phyloP scores from a whole-genome alignment of 2,113 vertebrate species.

The Actinemys pallida region DNA sequence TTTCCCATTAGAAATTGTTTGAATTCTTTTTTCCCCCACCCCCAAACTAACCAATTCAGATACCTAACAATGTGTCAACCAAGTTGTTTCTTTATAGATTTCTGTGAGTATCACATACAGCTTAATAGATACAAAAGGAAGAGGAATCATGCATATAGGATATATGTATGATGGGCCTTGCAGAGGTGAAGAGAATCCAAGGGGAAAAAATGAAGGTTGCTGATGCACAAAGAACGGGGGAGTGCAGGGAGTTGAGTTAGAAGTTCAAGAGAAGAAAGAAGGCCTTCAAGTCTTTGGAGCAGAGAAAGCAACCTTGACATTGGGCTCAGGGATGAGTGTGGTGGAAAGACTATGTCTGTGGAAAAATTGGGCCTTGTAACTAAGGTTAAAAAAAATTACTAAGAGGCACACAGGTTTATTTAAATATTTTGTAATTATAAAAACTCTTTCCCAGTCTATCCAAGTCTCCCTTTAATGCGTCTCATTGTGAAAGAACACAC shows the following conservation, averaged over 20 bases:
- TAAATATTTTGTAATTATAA: not conserved
- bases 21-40: accelerated
- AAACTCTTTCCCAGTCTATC: not conserved
- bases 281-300: not conserved
- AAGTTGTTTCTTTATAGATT: not conserved
- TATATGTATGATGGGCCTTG: not conserved
- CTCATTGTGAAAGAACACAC: not conserved
- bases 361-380: not conserved
- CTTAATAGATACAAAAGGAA: not conserved
- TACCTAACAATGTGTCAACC: not conserved
- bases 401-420: not conserved
- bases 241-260: not conserved
- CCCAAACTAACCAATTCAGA: not conserved
- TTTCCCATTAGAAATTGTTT: not conserved
- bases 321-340: not conserved
- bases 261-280: not conserved
- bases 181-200: not conserved
- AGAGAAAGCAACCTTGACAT: not conserved
- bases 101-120: not conserved
- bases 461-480: not conserved
- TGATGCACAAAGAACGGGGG: not conserved
- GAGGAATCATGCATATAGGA: not conserved
- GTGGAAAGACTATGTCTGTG: not conserved
- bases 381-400: not conserved
- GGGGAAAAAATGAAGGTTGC: not conserved